phyloP scores from a whole-genome alignment of 2,113 vertebrate species.

The Carettochelys insculpta region DNA sequence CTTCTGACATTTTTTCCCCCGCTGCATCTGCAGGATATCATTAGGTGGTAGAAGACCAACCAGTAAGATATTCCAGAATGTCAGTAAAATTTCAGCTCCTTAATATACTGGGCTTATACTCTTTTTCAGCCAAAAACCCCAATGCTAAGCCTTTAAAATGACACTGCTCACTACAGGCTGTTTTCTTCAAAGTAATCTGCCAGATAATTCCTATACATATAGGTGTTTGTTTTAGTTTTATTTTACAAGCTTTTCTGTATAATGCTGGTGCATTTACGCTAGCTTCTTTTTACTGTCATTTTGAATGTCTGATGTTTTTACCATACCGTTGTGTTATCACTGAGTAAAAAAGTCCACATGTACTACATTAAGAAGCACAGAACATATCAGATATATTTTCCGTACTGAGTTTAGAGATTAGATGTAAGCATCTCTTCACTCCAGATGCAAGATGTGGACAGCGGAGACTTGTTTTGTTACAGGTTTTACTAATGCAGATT shows the following conservation, averaged over 20 bases:
- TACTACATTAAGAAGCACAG: constrained; percentile 60
- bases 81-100: constrained; percentile 44
- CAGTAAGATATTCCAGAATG: constrained; percentile 51
- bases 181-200: constrained; percentile 50
- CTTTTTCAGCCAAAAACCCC: constrained; percentile 40
- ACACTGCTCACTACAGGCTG: not conserved
- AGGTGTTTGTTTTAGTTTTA: constrained; percentile 45
- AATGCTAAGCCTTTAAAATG: constrained; percentile 41
- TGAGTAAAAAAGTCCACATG: constrained; percentile 23
- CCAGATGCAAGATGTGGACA: constrained; percentile 59
- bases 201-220: constrained; percentile 19
- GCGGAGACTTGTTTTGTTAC: constrained; percentile 51
- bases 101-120: not conserved
- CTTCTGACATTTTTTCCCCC: constrained; percentile 43
- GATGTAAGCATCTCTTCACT: constrained; percentile 51
- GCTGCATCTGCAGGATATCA: constrained; percentile 44
- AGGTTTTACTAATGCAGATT: constrained; percentile 62
- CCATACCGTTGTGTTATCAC: constrained; percentile 47
- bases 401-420: constrained; percentile 46
- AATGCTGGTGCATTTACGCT: constrained; percentile 28
- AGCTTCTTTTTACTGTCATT: constrained; percentile 44
- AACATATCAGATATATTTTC: constrained; percentile 49
- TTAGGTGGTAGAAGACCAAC: not conserved
- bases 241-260: not conserved
- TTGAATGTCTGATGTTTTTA: constrained; percentile 64